Conservation (phyloP, 2,888 invertebrate genomes). For the Parascotia fuliginaria region DNA sequence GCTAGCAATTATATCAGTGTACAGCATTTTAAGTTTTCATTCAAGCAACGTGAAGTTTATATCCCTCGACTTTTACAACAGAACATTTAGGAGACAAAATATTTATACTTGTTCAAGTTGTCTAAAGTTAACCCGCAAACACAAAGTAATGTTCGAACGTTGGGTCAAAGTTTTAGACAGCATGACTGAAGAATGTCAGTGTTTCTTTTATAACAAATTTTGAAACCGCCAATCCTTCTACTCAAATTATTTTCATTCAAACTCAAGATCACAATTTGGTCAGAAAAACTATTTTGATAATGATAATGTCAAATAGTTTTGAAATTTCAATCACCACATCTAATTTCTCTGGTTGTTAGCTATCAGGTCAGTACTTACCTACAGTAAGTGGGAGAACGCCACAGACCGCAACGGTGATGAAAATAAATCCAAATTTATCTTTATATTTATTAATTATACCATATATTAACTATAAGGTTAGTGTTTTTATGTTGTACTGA, state of each 20-base stretch:
- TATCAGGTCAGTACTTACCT: too few species aligned
- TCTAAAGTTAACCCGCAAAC: slow-evolving; percentile 16
- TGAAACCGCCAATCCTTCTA: neutral
- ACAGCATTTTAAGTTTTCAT: neutral
- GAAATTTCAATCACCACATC: too few species aligned
- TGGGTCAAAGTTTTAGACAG: slow-evolving; percentile 33
- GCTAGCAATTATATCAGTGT: neutral
- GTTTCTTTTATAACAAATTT: neutral
- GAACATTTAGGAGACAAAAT: neutral
- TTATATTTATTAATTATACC: too few species aligned
- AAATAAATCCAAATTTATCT: too few species aligned
- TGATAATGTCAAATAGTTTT: too few species aligned
- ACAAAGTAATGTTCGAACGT: slow-evolving; percentile 20
- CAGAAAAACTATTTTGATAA: too few species aligned
- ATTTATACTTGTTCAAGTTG: neutral
- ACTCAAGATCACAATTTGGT: neutral
- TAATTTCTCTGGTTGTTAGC: too few species aligned
- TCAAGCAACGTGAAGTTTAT: neutral
- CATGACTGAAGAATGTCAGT: neutral
- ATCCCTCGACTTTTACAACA: neutral
- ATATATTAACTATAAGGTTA: too few species aligned
- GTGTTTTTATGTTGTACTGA: too few species aligned
- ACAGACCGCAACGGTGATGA: too few species aligned
- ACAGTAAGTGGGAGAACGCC: too few species aligned
- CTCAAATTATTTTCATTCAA: neutral